Base-by-base conservation (phyloP, 2,888 invertebrate species). In the Phaedon cochleariae region DNA sequence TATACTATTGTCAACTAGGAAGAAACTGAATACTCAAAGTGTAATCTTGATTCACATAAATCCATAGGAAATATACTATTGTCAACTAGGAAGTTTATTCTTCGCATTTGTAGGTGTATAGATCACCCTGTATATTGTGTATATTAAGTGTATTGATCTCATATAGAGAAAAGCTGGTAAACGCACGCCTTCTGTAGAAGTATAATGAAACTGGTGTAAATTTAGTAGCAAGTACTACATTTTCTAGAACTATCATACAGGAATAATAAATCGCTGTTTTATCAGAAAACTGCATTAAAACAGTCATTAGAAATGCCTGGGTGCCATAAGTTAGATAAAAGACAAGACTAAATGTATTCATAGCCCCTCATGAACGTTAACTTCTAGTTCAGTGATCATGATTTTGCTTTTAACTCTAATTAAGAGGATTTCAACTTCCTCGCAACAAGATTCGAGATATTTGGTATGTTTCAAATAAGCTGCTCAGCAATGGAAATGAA, bases 341-440 rank as follows among this genome's bases (percentile, higher is more conserved):
- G 64, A 65, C 70, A 68, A 73, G 69, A 70, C 70, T 70, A 74
- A 77, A 73, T 73, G 70, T 77, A 77, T 77, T 77, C 77, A 78
- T 77, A 77, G 76, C 73, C 78, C 78, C 79, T 74, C 68, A 75
- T 79, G 79, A 79, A 76, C 79, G 77, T 78, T 78, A 78, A 79
- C 77, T 74, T 74, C 77, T 76, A 73, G 72, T 69, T 69, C 68
- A 69, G 67, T 67, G 74, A 76, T 77, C 77, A 75, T 76, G 76
- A 76, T 77, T 76, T 74, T 69, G 69, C 74, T 73, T 74, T 76
- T 73, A 74, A 71, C 75, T 76, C 73, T 78, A 76, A 78, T 76
- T 76, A 78, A 75, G 70, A 70, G 72, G 68, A 71, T 70, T 70
- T 70, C 69, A 67, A 68, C 63, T 64, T 62, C 63, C 57, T 58